Base-by-base conservation (phyloP, 2,888 invertebrate species). In the Drosophila barbarae region DNA sequence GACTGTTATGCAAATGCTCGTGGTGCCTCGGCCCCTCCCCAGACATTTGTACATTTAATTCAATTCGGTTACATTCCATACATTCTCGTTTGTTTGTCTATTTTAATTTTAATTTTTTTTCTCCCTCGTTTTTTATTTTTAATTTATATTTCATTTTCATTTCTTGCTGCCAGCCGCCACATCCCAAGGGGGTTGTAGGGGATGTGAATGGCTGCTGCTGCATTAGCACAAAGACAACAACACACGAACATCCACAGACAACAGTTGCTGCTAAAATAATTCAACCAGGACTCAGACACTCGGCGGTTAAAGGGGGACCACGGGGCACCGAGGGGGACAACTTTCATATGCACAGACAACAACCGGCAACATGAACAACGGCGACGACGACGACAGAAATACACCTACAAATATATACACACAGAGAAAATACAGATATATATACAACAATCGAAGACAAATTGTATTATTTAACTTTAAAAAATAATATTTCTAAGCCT, bases 111-210 rank as follows among this genome's bases (percentile, higher is more conserved):
- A 28, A 41, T 59, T 44, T 38, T 32, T 46, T 15, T 46, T 41
- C 49, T 55, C 13, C 53, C 32, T 51, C 47, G 3, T 9, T 41
- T 56, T 50, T 47, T 46, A n/a, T 51, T 77, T 76, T 71, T 66
- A 73, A 71, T 76, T 78, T 78, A 52, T 66, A 77, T 83, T 81
- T 69, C 75, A 75, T 73, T 83, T 75, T 67, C 81, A 83, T 83
- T 79, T 71, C 73, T 74, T 79, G 73, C 55, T 52, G 55, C 36
- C 15, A 53, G 60, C 18, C 18, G 69, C 61, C 55, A 59, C 60
- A 53, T 71, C 72, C 83, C 80, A 68, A 63, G 76, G 59, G 83
- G 64, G 47, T 46, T 30, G 23, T 13, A 34, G 34, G 23, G 26
- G 39, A 38, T 30, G 23, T 52, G 42, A 44, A 39, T 32, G 57